phyloP scores from a whole-genome alignment of 2,113 vertebrate genomes.

The Okapia johnstoni region DNA sequence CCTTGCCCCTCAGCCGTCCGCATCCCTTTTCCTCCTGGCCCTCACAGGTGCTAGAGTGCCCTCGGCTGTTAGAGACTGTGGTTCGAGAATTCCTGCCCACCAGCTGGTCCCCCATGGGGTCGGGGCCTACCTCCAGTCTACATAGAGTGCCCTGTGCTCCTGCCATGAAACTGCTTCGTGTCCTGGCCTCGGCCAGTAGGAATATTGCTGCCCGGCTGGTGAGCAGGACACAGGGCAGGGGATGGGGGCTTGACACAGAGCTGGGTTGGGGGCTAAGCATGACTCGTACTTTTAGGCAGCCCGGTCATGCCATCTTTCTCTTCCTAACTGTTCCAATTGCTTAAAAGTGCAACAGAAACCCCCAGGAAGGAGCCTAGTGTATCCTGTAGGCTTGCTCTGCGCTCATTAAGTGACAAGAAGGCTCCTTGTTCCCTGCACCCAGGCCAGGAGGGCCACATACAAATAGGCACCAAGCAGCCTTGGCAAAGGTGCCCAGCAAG shows the following conservation, averaged over 20 bases:
- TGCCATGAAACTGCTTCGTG: conserved; percentile 93
- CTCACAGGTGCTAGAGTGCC: conserved; percentile 92
- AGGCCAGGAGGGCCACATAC: background rate
- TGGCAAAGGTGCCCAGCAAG: background rate
- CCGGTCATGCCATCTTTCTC: background rate
- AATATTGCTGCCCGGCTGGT: conserved; percentile 93
- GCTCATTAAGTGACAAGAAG: background rate
- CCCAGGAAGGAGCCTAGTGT: background rate
- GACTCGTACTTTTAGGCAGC: background rate
- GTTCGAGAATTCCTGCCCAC: conserved; percentile 91
- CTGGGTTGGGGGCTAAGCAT: background rate
- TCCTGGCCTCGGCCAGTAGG: conserved; percentile 91
- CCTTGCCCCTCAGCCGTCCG: background rate
- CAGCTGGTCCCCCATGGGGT: conserved; percentile 81
- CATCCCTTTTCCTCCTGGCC: background rate
- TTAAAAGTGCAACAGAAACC: background rate
- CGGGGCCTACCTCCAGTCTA: conserved; percentile 77
- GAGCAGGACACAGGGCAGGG: conserved; percentile 51
- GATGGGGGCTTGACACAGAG: background rate
- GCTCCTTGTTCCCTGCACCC: background rate
- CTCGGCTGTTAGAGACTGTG: conserved; percentile 90
- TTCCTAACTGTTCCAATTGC: background rate
- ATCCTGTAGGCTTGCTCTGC: background rate
- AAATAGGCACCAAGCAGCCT: background rate
- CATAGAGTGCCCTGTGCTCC: conserved; percentile 86